A percentile compares a stretch with the other conserved stretches of the same genome.
These are phyloP conservation scores for Linnaemya vulpina DNA, from an alignment of 2,888 invertebrate genomes.

Conservation along the genomic window DNA sequence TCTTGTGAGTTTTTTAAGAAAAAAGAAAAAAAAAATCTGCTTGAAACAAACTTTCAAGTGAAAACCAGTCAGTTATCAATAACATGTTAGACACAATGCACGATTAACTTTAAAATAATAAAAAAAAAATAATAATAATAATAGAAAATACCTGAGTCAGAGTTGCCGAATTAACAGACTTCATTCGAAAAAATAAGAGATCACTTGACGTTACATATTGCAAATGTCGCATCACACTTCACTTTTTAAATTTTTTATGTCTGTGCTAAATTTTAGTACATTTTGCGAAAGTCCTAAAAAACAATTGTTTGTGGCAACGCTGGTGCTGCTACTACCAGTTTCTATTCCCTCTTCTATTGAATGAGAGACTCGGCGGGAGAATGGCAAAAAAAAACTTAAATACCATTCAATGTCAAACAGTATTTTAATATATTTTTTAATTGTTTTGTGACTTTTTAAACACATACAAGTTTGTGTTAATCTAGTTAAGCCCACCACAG, in stretches of 20 bases:
- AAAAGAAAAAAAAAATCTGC: background rate
- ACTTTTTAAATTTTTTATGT: too few species aligned
- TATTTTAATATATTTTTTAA: conserved; percentile 12
- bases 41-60: background rate
- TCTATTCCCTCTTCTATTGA: too few species aligned
- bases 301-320: background rate
- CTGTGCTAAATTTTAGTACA: too few species aligned
- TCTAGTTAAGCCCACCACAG: conserved; percentile 63
- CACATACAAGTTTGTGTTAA: conserved; percentile 31
- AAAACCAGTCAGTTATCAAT: conserved; percentile 3
- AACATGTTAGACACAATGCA: conserved; percentile 1
- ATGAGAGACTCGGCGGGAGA: background rate
- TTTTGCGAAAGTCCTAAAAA: background rate
- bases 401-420: conserved; percentile 61
- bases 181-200: too few species aligned
- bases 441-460: background rate
- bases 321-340: too few species aligned
- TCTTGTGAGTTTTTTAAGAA: conserved; percentile 4
- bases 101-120: background rate
- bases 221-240: too few species aligned
- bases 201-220: too few species aligned
- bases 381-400: conserved; percentile 17
- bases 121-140: too few species aligned
- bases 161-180: background rate
- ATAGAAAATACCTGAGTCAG: conserved; percentile 30